Percentiles rank a stretch among this genome's conserved stretches.
phyloP scores from a whole-genome alignment of 2,113 vertebrate genomes.

The Pampusana beccarii region DNA sequence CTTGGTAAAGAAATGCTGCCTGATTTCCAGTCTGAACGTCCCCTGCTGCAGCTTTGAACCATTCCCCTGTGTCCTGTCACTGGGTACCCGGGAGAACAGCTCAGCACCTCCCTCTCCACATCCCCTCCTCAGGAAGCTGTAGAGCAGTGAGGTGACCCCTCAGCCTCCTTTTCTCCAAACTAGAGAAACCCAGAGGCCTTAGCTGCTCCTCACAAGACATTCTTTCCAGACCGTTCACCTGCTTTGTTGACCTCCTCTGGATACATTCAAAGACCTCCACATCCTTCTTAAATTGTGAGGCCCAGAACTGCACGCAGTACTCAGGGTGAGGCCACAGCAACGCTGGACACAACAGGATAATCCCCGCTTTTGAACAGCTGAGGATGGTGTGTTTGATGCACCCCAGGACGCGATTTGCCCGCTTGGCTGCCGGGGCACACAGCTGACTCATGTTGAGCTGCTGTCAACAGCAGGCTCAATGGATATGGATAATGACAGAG shows the following conservation, averaged over 20 bases:
- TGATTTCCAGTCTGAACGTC: background rate
- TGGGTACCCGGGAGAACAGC: background rate
- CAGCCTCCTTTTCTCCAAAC: background rate
- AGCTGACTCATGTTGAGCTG: background rate
- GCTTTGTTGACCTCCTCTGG: background rate
- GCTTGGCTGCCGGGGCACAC: background rate
- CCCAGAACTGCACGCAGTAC: too few relatives aligned
- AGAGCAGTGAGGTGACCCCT: background rate
- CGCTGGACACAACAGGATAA: accelerated
- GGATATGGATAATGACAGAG: background rate
- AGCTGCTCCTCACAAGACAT: accelerated
- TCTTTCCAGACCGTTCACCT: background rate
- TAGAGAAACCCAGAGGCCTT: background rate
- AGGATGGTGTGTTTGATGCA: background rate
- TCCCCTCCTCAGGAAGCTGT: background rate
- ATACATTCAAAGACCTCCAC: background rate
- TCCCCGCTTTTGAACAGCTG: background rate
- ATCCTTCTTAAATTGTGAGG: background rate
- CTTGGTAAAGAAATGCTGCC: background rate
- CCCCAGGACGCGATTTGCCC: background rate
- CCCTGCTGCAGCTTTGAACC: background rate
- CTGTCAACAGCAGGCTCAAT: background rate
- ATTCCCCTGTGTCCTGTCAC: accelerated
- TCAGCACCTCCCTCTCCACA: background rate
- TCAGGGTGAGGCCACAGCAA: background rate